Evolutionary conservation across 2,113 vertebrate genomes (phyloP), one percentile per base, ranked within the genome.

Genomic region (Tringa solitaria): DNA sequence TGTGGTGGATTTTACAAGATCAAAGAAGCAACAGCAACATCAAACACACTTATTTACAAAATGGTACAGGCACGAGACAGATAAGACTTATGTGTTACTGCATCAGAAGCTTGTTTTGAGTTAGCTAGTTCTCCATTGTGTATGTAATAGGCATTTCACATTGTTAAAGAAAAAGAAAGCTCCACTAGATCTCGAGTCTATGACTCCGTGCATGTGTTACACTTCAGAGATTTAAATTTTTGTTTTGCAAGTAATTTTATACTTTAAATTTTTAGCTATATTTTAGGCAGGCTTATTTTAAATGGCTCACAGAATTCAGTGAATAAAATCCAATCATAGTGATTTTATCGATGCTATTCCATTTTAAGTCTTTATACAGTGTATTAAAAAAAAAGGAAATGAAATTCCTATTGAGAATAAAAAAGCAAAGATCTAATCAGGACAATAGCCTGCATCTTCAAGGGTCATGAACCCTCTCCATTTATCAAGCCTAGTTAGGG

Each of bases 1-100:
- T 82, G 12, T 73, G 59, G 43, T 94, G 28, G 67, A 68, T 95
- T 93, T 95, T 90, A 45, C 35, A 89, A 90, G 80, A 96, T 94
- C 77, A 96, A 95, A 96, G 89, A 76, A 92, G 45, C 5, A 95
- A 81, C 18, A 87, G n/a, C 35, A 94, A 85, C 50, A 88, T 78
- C 75, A 94, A 63, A 83, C 45, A 60, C 14, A 45, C n/a, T 82
- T 88, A 67, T 96, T 96, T 89, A 92, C 88, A 91, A 94, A 89
- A 96, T 54, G 35, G 20, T 69, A 67, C 51, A 92, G 83, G 27
- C 59, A 24, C 6, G 6, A 93, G 26, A 77, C 19, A 57, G 24
- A 37, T 48, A 75, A 0, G 4, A 27, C 26, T 30, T 54, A 63
- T 8, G 7, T 72, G 35, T 57, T 68, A 65, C 37, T 41, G 39